Evolutionary conservation across 2,888 invertebrate genomes (phyloP), one percentile per base, ranked within the genome.

Genomic region (Macropis europaea): DNA sequence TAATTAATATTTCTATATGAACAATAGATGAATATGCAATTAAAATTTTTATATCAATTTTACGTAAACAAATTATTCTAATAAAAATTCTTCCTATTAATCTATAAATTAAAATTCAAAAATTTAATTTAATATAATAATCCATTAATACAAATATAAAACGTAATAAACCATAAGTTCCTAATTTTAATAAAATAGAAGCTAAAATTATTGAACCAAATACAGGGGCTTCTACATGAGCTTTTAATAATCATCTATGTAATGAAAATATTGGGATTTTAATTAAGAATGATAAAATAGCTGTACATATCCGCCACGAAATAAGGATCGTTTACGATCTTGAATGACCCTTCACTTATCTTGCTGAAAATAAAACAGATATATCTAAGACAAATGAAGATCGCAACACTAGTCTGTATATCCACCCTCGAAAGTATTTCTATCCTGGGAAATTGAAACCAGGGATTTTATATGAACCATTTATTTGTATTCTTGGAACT

Each of bases 11-110:
- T 6, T 93, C 91, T 90, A 95, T 95, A 91, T 95, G 95, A 79
- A 92, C 92, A 0, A 95, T 93, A 32, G 95, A 95, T 78, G 94
- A 94, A 91, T 94, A 94, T 88, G 95, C 95, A 92, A 95, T 93
- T 91, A 95, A 92, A 76, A 93, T 91, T 83, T 95, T 95, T 89
- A 95, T 91, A 92, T 95, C 95, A 57, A 91, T 90, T 87, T 94
- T 93, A 76, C 92, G 92, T 88, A 94, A 91, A 93, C 94, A 94
- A 79, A 94, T 91, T 84, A 94, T 90, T 26, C 93, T 93, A 77
- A 94, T 91, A 88, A 92, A 91, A 82, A 93, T 85, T 0, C 93
- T 92, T 0, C 94, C 93, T 4, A 54, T 2, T 24, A 54, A 22
- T 13, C 4, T 53, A 13, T 26, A 13, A 32, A n/a, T 32, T 22